Conservation (phyloP, 2,888 invertebrate genomes). For the Unio pictorum region DNA sequence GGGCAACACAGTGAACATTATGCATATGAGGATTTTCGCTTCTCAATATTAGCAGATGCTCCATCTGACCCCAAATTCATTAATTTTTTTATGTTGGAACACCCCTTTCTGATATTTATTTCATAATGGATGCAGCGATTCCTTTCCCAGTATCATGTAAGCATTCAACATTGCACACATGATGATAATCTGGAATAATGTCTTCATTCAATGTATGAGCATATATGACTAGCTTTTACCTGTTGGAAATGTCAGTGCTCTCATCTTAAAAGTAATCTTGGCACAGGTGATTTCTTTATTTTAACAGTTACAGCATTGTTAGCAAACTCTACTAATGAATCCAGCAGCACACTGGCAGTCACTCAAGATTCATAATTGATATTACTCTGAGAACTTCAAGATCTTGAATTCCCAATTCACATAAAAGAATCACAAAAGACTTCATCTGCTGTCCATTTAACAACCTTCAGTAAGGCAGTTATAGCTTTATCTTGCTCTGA, state of each 20-base stretch:
- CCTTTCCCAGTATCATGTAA: conserved; percentile 16
- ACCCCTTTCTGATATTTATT: conserved; percentile 12
- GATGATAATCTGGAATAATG: too few relatives aligned
- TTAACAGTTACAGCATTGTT: conserved; percentile 4
- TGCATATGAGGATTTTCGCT: conserved; percentile 16
- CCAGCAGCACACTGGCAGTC: conserved; percentile 10
- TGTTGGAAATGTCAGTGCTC: conserved; percentile 24
- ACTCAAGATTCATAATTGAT: conserved; percentile 13
- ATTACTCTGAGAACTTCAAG: conserved; percentile 4
- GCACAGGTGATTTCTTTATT: conserved; percentile 5
- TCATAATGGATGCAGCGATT: conserved; percentile 11
- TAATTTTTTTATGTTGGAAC: conserved; percentile 7
- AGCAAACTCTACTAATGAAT: conserved; percentile 8
- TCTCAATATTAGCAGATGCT: conserved; percentile 11
- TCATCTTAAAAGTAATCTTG: conserved; percentile 18
- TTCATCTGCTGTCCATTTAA: conserved; percentile 13
- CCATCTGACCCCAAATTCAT: conserved; percentile 19
- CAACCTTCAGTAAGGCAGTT: conserved; percentile 1
- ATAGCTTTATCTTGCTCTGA: neutral
- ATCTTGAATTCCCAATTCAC: conserved; percentile 6
- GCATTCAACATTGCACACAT: conserved; percentile 14
- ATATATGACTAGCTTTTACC: conserved; percentile 22
- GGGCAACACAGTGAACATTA: conserved; percentile 15
- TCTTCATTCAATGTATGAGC: conserved; percentile 7
- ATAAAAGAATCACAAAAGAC: conserved; percentile 11